Evolutionary conservation across 2,888 invertebrate genomes (phyloP).

Genomic region (Spisula solida): DNA sequence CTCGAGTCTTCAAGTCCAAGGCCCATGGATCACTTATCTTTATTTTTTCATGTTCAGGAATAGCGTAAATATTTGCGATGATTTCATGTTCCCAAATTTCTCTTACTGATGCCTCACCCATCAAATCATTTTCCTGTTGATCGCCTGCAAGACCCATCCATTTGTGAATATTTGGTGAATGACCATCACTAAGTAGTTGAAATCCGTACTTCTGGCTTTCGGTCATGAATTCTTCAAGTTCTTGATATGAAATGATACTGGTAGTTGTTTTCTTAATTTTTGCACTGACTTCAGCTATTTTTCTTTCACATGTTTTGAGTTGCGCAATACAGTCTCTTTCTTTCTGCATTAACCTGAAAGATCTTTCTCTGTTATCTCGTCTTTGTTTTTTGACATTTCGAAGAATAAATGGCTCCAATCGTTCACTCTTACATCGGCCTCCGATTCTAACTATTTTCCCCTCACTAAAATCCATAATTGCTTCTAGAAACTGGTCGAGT

Average conservation of each 20-base stretch:
- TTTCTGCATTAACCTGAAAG: slow-evolving; percentile 62
- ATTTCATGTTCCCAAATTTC: slow-evolving; percentile 56
- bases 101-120: not conserved
- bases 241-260: slow-evolving; percentile 59
- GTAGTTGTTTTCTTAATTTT: slow-evolving; percentile 66
- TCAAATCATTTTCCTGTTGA: not conserved
- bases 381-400: slow-evolving; percentile 56
- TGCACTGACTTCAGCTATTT: slow-evolving; percentile 66
- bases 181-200: not conserved
- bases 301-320: slow-evolving; percentile 48
- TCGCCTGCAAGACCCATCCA: slow-evolving; percentile 43
- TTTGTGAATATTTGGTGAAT: slow-evolving; percentile 39
- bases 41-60: slow-evolving; percentile 33
- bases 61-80: slow-evolving; percentile 37
- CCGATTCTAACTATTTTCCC: slow-evolving; percentile 83
- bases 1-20: slow-evolving; percentile 48
- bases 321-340: slow-evolving; percentile 67
- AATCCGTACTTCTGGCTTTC: slow-evolving; percentile 60
- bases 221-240: slow-evolving; percentile 65
- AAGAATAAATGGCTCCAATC: slow-evolving; percentile 74
- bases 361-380: slow-evolving; percentile 53
- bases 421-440: slow-evolving; percentile 78
- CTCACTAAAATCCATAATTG: slow-evolving; percentile 75
- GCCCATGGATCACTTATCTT: slow-evolving; percentile 40
- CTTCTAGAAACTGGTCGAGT: slow-evolving; percentile 86